A percentile compares a stretch with the other conserved stretches of the same genome.
These are phyloP conservation scores for Heptranchias perlo DNA, from an alignment of 2,113 vertebrate species.

Conservation along the genomic window DNA sequence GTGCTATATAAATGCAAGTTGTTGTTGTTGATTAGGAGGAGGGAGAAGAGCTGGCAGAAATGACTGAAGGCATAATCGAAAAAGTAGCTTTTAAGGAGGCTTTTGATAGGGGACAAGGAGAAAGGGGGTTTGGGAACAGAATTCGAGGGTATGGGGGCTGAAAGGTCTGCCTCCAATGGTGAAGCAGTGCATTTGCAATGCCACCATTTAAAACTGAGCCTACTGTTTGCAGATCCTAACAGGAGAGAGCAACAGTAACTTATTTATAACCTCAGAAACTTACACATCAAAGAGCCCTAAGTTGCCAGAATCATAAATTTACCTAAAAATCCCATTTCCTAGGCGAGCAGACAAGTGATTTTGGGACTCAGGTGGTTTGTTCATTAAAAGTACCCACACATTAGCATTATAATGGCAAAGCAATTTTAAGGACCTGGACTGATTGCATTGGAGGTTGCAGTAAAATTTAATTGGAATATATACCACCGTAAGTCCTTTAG, in stretches of 20 bases:
- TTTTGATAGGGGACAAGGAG: neutral
- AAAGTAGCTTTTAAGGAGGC: neutral
- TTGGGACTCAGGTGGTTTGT: neutral
- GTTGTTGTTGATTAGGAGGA: neutral
- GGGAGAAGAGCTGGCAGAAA: neutral
- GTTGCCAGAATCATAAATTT: neutral
- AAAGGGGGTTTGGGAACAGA: neutral
- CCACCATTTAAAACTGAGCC: neutral
- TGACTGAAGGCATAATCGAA: neutral
- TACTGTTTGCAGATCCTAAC: neutral
- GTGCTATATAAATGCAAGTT: neutral
- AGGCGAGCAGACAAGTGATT: slow-evolving; percentile 28
- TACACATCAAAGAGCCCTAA: neutral
- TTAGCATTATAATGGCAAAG: slow-evolving; percentile 18
- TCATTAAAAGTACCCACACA: neutral
- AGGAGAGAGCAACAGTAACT: neutral
- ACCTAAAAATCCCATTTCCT: neutral
- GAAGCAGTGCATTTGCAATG: neutral
- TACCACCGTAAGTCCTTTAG: neutral
- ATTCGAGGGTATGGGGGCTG: neutral
- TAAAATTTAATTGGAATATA: slow-evolving; percentile 26
- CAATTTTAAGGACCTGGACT: neutral
- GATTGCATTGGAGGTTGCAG: slow-evolving; percentile 3
- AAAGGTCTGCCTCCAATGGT: neutral
- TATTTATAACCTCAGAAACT: neutral